Evolutionary conservation across 1,140 invertebrate genomes (phyloP), one percentile per base, ranked within the genome.

Genomic region (Stegodyphus mimosarum): DNA sequence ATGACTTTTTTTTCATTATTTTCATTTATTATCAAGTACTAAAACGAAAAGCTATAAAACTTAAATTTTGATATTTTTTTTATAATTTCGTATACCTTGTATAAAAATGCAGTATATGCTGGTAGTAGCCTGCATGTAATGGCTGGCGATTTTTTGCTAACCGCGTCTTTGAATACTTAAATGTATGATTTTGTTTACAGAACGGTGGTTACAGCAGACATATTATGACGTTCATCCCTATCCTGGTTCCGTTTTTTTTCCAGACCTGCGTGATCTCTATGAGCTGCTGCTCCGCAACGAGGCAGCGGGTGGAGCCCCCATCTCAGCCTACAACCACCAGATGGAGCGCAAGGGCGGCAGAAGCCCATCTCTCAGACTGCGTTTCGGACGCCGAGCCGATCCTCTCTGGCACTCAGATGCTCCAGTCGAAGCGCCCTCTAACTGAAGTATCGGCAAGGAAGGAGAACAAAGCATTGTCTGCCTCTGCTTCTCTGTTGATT

Each of bases 311-410:
- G 64, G 89, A 92, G 74, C 55, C 33, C 52, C 92, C 92, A 60
- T 88, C 88, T 63, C 85, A 6, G 87, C 89, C 73, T 89, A 88
- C 11, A 91, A 84, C 75, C 94, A 94, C 89, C 92, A 94, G 86
- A 91, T 95, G 49, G 93, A 94, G 49, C 93, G 94, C 87, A 95
- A 95, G 90, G 94, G 93, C 7, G 93, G 93, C 83, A 91, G 94
- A 48, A 94, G 93, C 7, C 94, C 94, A 0, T 94, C 94, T 0
- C 89, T 94, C 18, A 92, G 94, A 48, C 91, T 95, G 7, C 92
- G 94, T 60, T 95, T 95, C 88, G 94, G 94, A 69, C 90, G 93
- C 70, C 92, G 94, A 69, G 93, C 93, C n/a, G 94, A 95, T 90
- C 94, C 94, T 2, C 66, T 83, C 13, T 89, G 88, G 88, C 63